Evolutionary conservation across 2,888 invertebrate species (phyloP), one percentile per base, ranked within the genome.

Genomic region (Caenorhabditis sp.): DNA sequence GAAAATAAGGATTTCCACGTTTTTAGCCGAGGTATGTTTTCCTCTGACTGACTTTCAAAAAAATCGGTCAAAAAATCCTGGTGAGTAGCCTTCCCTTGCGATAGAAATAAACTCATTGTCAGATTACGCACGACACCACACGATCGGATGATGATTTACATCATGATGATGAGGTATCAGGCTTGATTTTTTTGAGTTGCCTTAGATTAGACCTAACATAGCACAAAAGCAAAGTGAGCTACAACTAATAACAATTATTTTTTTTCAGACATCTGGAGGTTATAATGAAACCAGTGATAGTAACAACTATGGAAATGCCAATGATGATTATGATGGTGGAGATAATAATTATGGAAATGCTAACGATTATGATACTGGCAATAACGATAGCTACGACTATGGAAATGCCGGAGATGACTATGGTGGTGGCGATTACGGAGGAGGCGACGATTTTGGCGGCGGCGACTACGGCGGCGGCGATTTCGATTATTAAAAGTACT

Each of bases 401-500:
- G 68, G 72, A 54, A 72, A 66, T 43, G 77, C 69, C n/a, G 64
- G 50, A 26, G 66, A 72, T 23, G 69, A 71, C 26, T 76, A 59
- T 59, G 76, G 63, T 31, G 76, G 69, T 21, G 72, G 64, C 17
- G 61, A 57, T 27, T 58, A 59, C 26, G 68, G 59, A 21, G 75
- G 59, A 21, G 75, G 62, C 24, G 78, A 49, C 51, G 76, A 75
- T 53, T 76, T 74, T n/a, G 77, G 70, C 54, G 79, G 76, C 14
- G 69, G 62, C 12, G 73, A 69, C 23, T 68, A 54, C 49, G 73
- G 68, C 5, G 66, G 72, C 4, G 49, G 66, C 54, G 58, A 26
- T 55, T 17, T n/a, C 19, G 57, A 58, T 36, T 31, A 43, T 43
- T 43, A 43, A 36, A 8, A 17, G 43, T 43, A 43, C 43, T 12